Evolutionary conservation across 2,888 invertebrate species (phyloP).

Genomic region (Pristionchus exspectatus): DNA sequence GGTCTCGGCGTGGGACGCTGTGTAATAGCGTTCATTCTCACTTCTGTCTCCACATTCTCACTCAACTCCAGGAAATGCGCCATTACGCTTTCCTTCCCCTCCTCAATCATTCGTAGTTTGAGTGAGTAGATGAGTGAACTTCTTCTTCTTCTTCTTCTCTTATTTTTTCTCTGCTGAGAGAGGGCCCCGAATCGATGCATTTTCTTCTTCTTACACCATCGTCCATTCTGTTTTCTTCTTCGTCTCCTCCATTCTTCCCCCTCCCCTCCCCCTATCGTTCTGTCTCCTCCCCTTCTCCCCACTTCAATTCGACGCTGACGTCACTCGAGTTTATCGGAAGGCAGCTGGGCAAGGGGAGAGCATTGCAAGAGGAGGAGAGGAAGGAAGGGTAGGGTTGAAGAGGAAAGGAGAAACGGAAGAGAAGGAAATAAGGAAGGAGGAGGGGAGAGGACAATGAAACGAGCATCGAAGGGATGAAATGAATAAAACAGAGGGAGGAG

Average conservation of each 20-base stretch:
- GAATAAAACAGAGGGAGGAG: slow-evolving; percentile 21
- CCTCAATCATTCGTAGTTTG: slow-evolving; percentile 30
- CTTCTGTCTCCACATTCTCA: slow-evolving; percentile 16
- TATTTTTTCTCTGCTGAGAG: slow-evolving; percentile 20
- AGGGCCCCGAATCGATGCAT: slow-evolving; percentile 44
- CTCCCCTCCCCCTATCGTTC: background rate
- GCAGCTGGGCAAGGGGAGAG: background rate
- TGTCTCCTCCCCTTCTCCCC: background rate
- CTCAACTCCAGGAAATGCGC: background rate
- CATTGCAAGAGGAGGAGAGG: background rate
- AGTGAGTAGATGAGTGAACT: slow-evolving; percentile 37
- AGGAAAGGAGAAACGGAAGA: slow-evolving; percentile 13
- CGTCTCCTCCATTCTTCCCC: slow-evolving; percentile 9
- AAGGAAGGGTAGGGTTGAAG: background rate
- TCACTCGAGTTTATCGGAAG: slow-evolving; percentile 38
- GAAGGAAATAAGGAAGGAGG: background rate
- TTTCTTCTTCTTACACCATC: slow-evolving; percentile 44
- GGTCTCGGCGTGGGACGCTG: background rate
- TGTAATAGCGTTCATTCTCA: background rate
- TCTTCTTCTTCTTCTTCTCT: background rate
- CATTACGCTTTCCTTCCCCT: background rate
- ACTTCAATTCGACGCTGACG: slow-evolving; percentile 13
- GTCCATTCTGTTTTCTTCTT: slow-evolving; percentile 44
- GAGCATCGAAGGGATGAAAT: background rate
- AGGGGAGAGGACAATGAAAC: background rate